A percentile compares a stretch with the other conserved stretches of the same genome.
phyloP scores from a whole-genome alignment of 2,113 vertebrate species.

The Eulacestoma nigropectus region DNA sequence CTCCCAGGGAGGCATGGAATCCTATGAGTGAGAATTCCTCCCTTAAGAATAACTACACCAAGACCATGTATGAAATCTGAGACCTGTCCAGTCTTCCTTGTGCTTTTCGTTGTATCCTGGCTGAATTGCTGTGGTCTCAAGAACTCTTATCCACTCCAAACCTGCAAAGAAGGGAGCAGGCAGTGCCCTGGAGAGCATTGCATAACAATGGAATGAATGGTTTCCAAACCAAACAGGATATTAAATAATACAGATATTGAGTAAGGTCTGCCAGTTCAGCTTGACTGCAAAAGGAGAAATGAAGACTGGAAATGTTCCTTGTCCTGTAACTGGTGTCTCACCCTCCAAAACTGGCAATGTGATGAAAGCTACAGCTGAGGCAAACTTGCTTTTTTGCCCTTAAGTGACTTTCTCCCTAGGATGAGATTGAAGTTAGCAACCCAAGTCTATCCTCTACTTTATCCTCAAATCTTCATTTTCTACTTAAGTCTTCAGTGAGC shows the following conservation, averaged over 20 bases:
- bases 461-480: background rate
- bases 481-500: background rate
- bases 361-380: background rate
- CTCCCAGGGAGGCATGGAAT: background rate
- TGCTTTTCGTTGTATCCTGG: background rate
- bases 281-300: background rate
- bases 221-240: conserved; percentile 5
- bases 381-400: background rate
- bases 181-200: background rate
- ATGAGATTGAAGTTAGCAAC: background rate
- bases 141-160: background rate
- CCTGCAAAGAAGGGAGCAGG: background rate
- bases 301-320: background rate
- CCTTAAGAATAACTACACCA: background rate
- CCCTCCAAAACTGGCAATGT: background rate
- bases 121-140: background rate
- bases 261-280: background rate
- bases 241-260: background rate
- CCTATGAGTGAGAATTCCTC: background rate
- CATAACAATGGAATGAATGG: background rate
- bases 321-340: background rate
- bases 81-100: background rate
- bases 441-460: background rate
- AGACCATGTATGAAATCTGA: background rate
- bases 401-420: background rate